Conservation (phyloP, 2,888 invertebrate species). For the Plutella xylostella region DNA sequence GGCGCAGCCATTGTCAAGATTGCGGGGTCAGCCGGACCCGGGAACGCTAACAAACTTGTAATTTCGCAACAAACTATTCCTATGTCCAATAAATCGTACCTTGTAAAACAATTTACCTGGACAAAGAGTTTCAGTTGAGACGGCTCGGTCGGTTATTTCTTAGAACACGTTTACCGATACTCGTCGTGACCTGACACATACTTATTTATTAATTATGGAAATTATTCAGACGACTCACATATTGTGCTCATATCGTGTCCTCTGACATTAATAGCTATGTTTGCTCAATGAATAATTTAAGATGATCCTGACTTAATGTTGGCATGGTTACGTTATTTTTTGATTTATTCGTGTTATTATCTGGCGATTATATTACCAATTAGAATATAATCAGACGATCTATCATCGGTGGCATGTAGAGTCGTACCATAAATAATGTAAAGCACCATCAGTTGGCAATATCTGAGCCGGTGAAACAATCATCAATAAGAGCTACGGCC, state of each 20-base stretch:
- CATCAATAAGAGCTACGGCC: not conserved
- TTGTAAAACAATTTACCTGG: slow-evolving; percentile 58
- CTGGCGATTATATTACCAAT: too few relatives aligned
- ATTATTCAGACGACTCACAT: slow-evolving; percentile 44
- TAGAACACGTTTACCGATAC: slow-evolving; percentile 47
- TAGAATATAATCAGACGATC: too few relatives aligned
- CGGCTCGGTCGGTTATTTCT: slow-evolving; percentile 22
- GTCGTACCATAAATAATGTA: too few relatives aligned
- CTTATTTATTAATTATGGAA: slow-evolving; percentile 62
- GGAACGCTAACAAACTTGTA: slow-evolving; percentile 49
- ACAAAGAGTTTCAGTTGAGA: slow-evolving; percentile 3
- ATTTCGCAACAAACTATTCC: slow-evolving; percentile 54
- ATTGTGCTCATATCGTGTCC: slow-evolving; percentile 22
- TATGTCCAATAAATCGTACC: slow-evolving; percentile 58
- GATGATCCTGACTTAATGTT: too few relatives aligned
- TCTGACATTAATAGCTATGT: not conserved
- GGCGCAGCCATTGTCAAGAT: slow-evolving; percentile 64
- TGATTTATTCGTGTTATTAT: too few relatives aligned
- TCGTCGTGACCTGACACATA: slow-evolving; percentile 47
- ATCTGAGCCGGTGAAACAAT: not conserved
- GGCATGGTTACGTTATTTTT: not conserved
- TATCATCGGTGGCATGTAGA: too few relatives aligned
- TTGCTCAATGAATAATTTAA: too few relatives aligned
- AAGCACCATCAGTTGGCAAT: too few relatives aligned
- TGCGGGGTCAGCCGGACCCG: slow-evolving; percentile 59